Percentiles rank a stretch among this genome's conserved stretches.
Evolutionary conservation across 2,888 invertebrate species (phyloP).

Genomic region (Apamea crenata): DNA sequence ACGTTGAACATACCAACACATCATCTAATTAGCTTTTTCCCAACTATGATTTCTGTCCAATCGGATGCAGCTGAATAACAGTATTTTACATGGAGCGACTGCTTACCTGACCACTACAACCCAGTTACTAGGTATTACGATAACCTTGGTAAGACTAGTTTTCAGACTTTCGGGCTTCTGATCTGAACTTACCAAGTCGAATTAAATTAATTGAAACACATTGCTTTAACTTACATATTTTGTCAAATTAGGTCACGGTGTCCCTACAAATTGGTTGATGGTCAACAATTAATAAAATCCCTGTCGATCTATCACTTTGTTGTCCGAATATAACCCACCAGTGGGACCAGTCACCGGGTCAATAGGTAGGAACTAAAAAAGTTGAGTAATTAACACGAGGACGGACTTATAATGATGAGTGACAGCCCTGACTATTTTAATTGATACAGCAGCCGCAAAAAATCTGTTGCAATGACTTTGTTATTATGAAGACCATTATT

Average conservation of each 20-base stretch:
- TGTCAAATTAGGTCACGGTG: constrained; percentile 25
- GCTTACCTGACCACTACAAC: neutral
- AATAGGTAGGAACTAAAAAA: constrained; percentile 43
- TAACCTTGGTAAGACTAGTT: neutral
- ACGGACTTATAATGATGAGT: constrained; percentile 53
- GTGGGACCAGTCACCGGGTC: constrained; percentile 24
- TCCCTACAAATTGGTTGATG: constrained; percentile 17
- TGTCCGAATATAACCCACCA: neutral
- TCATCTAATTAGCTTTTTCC: neutral
- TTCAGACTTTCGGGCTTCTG: neutral
- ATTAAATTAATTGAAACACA: neutral
- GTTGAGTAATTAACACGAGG: constrained; percentile 61
- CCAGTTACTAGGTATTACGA: neutral
- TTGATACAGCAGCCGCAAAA: constrained; percentile 59
- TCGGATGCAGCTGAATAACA: neutral
- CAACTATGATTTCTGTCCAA: neutral
- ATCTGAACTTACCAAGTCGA: neutral
- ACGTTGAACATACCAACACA: neutral
- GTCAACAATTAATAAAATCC: constrained; percentile 38
- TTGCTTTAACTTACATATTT: neutral
- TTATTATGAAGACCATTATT: constrained; percentile 21
- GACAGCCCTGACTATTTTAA: constrained; percentile 56
- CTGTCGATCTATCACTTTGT: constrained; percentile 3
- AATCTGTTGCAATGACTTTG: constrained; percentile 49
- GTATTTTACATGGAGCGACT: neutral